Evolutionary conservation across 2,113 vertebrate genomes (phyloP).

Genomic region (Phocoena sinus): DNA sequence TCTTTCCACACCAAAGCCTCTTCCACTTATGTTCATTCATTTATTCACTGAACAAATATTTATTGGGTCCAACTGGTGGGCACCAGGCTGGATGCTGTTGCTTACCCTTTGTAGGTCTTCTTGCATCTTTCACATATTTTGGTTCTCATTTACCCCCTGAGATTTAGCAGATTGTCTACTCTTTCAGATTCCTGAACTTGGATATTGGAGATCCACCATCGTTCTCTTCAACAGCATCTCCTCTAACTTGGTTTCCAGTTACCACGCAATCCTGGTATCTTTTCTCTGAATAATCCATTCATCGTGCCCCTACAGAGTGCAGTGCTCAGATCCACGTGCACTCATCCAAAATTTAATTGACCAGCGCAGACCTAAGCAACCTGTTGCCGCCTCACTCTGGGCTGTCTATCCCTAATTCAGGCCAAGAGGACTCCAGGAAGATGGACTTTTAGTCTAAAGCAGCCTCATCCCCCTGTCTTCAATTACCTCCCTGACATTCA

Average conservation of each 20-base stretch:
- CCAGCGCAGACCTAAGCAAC: neutral
- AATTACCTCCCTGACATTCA: neutral
- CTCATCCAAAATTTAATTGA: neutral
- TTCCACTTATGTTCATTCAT: neutral
- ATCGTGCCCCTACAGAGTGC: neutral
- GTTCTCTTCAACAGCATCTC: neutral
- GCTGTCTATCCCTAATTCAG: neutral
- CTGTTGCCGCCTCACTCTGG: neutral
- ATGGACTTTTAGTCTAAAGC: neutral
- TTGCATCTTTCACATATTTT: neutral
- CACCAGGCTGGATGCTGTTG: neutral
- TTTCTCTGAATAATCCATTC: neutral
- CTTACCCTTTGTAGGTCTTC: neutral
- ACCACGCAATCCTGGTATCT: neutral
- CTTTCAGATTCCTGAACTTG: neutral
- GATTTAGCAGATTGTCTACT: neutral
- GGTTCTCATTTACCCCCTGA: neutral
- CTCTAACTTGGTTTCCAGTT: neutral
- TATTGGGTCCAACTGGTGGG: neutral
- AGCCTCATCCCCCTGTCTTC: neutral
- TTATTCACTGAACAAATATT: neutral
- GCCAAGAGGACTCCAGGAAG: neutral
- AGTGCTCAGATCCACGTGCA: rapidly evolving
- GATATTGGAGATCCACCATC: neutral
- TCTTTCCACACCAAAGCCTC: neutral